A percentile compares a stretch with the other conserved stretches of the same genome.
phyloP scores from a whole-genome alignment of 2,113 vertebrate species.

The Paedocypris sp. region DNA sequence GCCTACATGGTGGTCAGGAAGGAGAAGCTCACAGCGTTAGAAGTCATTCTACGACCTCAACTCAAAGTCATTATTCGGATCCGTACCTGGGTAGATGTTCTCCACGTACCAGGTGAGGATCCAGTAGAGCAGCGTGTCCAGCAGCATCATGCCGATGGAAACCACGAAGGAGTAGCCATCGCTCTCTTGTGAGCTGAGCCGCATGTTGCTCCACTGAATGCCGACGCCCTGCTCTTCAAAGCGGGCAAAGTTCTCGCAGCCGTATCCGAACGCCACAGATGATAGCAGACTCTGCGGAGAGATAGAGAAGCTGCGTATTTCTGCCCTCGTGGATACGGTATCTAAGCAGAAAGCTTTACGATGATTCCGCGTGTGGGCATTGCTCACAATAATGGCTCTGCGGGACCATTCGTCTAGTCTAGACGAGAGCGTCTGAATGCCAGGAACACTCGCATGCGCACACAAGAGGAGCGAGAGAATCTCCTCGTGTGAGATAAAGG shows the following conservation, averaged over 20 bases:
- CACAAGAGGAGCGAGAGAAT: conserved; percentile 5
- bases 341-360: conserved; percentile 10
- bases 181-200: conserved; percentile 69
- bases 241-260: conserved; percentile 82
- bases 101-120: conserved; percentile 95
- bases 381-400: conserved; percentile 8
- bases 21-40: not conserved
- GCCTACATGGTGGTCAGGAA: no score
- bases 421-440: conserved; percentile 2
- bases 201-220: conserved; percentile 86
- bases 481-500: conserved; percentile 43
- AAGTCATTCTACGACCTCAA: not conserved
- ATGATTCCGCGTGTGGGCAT: not conserved
- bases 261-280: conserved; percentile 89
- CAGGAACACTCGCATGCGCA: not conserved
- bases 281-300: conserved; percentile 79
- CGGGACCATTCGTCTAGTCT: not conserved
- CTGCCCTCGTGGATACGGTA: conserved; percentile 19
- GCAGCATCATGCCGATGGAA: conserved; percentile 81
- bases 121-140: conserved; percentile 74
- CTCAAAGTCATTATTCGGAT: no score
- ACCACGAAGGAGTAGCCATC: conserved; percentile 75
- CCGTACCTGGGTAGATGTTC: conserved; percentile 89
- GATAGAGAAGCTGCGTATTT: not conserved
- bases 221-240: conserved; percentile 90